Percentiles rank a stretch among this genome's conserved stretches.
phyloP scores from a whole-genome alignment of 1,140 invertebrate genomes.

The Cryptotermes secundus region DNA sequence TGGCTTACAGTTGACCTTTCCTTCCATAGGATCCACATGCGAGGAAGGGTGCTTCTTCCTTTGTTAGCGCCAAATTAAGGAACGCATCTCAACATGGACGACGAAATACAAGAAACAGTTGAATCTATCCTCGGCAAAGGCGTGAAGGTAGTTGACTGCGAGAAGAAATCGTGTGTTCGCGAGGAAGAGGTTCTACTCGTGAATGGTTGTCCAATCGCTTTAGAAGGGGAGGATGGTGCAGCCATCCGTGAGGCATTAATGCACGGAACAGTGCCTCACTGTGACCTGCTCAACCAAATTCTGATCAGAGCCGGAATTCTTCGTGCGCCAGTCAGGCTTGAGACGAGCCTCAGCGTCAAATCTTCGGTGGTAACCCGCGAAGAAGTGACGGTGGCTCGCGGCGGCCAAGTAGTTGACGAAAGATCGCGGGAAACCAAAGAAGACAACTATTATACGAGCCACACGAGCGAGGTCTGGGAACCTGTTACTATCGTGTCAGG shows the following conservation, averaged over 20 bases:
- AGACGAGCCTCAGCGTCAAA: slow-evolving; percentile 71
- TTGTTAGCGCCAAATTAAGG: neutral
- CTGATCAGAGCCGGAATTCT: slow-evolving; percentile 66
- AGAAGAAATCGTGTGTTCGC: slow-evolving; percentile 69
- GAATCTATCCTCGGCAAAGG: slow-evolving; percentile 74
- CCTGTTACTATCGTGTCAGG: slow-evolving; percentile 4
- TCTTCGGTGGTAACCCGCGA: slow-evolving; percentile 72
- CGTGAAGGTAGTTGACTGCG: slow-evolving; percentile 72
- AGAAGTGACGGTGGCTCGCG: slow-evolving; percentile 67
- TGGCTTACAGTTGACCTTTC: neutral
- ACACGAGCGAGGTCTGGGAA: slow-evolving; percentile 56
- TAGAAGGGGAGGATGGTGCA: slow-evolving; percentile 68
- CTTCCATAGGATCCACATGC: neutral
- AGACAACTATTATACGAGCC: slow-evolving; percentile 67
- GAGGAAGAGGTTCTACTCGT: slow-evolving; percentile 74
- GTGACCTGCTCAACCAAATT: slow-evolving; percentile 70
- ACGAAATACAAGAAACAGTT: slow-evolving; percentile 76
- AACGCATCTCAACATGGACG: slow-evolving; percentile 57
- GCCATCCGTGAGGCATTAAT: slow-evolving; percentile 69
- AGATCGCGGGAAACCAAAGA: slow-evolving; percentile 71
- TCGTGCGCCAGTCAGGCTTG: slow-evolving; percentile 68
- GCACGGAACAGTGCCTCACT: slow-evolving; percentile 65
- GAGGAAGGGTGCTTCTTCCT: neutral
- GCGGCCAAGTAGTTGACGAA: slow-evolving; percentile 70
- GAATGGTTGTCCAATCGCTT: slow-evolving; percentile 69